phyloP scores from a whole-genome alignment of 2,113 vertebrate genomes.

The Gila orcuttii region DNA sequence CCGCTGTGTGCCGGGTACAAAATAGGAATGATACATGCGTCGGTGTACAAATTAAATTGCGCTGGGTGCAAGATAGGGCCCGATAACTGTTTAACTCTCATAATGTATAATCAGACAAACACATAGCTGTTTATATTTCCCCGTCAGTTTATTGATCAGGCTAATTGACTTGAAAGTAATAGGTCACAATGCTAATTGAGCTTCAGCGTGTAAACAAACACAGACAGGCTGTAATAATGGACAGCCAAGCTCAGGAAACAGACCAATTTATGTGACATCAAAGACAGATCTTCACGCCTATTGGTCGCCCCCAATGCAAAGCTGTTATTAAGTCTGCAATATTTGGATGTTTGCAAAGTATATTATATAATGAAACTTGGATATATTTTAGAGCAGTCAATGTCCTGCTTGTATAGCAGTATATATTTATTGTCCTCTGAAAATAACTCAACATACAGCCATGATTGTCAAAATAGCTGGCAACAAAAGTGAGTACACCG shows the following conservation, averaged over 20 bases:
- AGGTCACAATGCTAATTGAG: conserved; percentile 34
- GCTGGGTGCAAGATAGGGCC: too few species aligned
- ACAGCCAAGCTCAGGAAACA: conserved; percentile 5
- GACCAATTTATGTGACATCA: conserved; percentile 33
- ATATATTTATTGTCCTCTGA: too few species aligned
- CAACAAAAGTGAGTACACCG: too few species aligned
- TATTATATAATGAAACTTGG: too few species aligned
- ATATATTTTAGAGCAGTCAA: too few species aligned
- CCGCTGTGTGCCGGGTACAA: too few species aligned
- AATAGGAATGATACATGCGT: too few species aligned
- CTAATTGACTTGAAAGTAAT: conserved; percentile 49
- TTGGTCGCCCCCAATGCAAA: conserved; percentile 46
- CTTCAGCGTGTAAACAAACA: conserved; percentile 38
- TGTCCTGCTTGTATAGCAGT: too few species aligned
- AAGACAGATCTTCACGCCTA: conserved; percentile 42
- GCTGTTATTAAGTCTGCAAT: conserved; percentile 41
- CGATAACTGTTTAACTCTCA: not conserved
- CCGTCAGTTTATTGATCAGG: conserved; percentile 38
- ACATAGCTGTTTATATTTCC: not conserved
- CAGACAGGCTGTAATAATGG: conserved; percentile 35
- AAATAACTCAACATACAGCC: too few species aligned
- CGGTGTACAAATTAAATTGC: too few species aligned
- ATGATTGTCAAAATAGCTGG: too few species aligned
- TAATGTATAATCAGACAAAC: conserved; percentile 2
- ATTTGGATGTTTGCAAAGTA: conserved; percentile 44